Evolutionary conservation across 2,113 vertebrate genomes (phyloP).

Genomic region (Sander vitreus): DNA sequence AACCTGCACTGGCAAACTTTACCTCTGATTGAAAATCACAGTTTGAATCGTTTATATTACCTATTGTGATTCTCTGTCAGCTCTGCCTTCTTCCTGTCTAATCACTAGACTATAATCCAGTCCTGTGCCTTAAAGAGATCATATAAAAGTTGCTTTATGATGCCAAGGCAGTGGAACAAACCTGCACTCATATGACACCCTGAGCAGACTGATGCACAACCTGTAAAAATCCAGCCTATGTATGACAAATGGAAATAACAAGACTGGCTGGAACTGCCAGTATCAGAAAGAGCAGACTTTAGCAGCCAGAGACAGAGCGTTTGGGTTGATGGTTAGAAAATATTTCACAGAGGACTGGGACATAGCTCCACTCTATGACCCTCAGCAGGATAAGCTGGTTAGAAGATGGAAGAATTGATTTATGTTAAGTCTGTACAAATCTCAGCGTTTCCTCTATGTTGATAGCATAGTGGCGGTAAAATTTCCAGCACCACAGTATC

Average conservation of each 20-base stretch:
- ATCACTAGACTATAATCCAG: constrained; percentile 42
- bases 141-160: constrained; percentile 44
- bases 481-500: too few species aligned
- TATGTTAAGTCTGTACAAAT: constrained; percentile 3
- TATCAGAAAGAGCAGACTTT: background rate
- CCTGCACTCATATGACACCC: constrained; percentile 27
- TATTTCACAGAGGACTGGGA: background rate
- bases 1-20: constrained; percentile 29
- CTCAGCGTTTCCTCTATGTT: too few species aligned
- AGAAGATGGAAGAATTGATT: background rate
- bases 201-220: constrained; percentile 26
- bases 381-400: constrained; percentile 17
- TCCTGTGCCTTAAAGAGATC: constrained; percentile 34
- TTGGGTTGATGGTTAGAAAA: constrained; percentile 18
- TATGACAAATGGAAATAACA: constrained; percentile 11
- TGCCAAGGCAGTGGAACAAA: constrained; percentile 27
- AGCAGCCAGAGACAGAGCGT: background rate
- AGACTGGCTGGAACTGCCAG: constrained; percentile 10
- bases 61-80: constrained; percentile 20
- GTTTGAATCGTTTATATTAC: background rate
- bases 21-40: constrained; percentile 12
- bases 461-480: too few species aligned
- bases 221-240: constrained; percentile 19
- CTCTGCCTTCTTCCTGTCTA: constrained; percentile 34
- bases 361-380: background rate